Percentiles rank a stretch among this genome's conserved stretches.
These are phyloP conservation scores for Ivindomyrus marchei DNA, from an alignment of 2,113 vertebrate species.

Conservation along the genomic window DNA sequence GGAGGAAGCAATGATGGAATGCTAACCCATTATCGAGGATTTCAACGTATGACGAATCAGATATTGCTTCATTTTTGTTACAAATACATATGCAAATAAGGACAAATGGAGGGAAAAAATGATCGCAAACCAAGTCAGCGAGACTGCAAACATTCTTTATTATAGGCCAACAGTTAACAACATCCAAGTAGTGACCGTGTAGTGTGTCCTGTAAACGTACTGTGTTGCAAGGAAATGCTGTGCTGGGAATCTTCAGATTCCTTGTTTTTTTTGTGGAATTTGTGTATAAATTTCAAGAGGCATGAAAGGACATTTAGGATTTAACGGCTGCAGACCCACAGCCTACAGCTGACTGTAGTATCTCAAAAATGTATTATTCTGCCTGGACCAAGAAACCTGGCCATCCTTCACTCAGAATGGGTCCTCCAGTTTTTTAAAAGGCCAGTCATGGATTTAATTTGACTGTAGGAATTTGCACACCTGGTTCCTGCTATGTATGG, in stretches of 20 bases:
- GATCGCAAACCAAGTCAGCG: neutral
- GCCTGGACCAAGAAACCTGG: neutral
- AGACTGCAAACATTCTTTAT: neutral
- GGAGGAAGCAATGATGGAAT: neutral
- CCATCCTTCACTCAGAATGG: neutral
- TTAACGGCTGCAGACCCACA: neutral
- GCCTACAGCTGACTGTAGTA: neutral
- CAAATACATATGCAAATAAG: neutral
- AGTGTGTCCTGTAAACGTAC: neutral
- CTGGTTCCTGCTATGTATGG: neutral
- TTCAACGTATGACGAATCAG: neutral
- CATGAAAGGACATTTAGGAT: neutral
- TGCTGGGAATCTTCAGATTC: constrained; percentile 1
- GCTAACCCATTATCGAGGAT: neutral
- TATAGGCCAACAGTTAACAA: neutral
- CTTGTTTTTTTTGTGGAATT: neutral
- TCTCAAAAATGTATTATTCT: neutral
- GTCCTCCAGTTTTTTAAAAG: neutral
- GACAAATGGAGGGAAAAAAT: neutral
- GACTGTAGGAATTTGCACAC: neutral
- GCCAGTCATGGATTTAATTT: neutral
- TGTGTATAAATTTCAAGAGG: neutral
- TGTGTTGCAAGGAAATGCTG: neutral
- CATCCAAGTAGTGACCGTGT: neutral
- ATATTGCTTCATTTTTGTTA: neutral